Percentiles rank a stretch among this genome's conserved stretches.
phyloP scores from a whole-genome alignment of 2,888 invertebrate genomes.

The Sturmia bella region DNA sequence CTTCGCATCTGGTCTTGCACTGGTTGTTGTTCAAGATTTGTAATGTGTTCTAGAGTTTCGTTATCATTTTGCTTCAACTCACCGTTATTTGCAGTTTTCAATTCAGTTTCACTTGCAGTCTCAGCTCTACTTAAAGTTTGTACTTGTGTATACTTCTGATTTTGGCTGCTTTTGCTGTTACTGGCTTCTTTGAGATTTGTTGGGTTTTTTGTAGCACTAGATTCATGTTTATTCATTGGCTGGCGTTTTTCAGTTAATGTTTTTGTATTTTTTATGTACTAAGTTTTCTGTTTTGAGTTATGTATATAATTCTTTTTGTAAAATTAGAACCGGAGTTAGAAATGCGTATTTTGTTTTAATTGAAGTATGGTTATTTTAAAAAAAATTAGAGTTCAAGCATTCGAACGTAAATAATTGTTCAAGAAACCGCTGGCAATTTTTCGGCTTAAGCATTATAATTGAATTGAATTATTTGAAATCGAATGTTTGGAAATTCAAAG shows the following conservation, averaged over 20 bases:
- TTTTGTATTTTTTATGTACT: conserved; percentile 1
- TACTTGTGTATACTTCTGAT: conserved; percentile 43
- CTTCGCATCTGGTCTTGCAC: conserved; percentile 41
- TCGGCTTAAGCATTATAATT: too few species aligned
- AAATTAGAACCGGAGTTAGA: neutral
- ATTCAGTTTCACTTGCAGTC: conserved; percentile 11
- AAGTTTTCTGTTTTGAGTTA: neutral
- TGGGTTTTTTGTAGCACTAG: conserved; percentile 67
- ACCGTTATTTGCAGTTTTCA: conserved; percentile 23
- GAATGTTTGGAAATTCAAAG: too few species aligned
- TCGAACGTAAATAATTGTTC: neutral
- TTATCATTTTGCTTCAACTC: conserved; percentile 43
- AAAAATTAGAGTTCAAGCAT: conserved; percentile 38
- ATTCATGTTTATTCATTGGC: conserved; percentile 80
- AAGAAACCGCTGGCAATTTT: too few species aligned
- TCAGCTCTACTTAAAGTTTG: conserved; percentile 42
- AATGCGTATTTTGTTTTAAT: neutral
- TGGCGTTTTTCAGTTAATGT: conserved; percentile 64
- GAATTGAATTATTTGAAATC: too few species aligned
- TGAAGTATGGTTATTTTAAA: conserved; percentile 27
- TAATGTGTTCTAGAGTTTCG: conserved; percentile 30
- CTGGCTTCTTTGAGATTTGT: conserved; percentile 54
- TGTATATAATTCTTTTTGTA: neutral
- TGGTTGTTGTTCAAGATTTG: conserved; percentile 13
- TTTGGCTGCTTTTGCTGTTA: conserved; percentile 54